These are phyloP conservation scores for Mythimna albipuncta DNA, from an alignment of 2,888 invertebrate species.

Conservation along the genomic window DNA sequence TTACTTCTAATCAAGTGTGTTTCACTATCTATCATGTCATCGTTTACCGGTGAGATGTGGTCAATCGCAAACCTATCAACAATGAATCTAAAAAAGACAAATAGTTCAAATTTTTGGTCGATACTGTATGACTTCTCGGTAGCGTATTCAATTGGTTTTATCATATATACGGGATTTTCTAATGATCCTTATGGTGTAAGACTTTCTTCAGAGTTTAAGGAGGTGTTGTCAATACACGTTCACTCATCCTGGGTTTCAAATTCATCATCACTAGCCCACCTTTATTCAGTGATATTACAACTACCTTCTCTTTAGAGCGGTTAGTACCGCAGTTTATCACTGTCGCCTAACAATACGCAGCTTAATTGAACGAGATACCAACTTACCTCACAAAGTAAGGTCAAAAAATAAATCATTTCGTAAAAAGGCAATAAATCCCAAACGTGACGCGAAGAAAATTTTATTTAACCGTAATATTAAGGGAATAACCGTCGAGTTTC, in stretches of 20 bases:
- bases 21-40: too few species aligned
- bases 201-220: background rate
- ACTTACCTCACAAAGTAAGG: conserved; percentile 54
- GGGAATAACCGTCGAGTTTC: conserved; percentile 42
- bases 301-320: conserved; percentile 14
- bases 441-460: conserved; percentile 56
- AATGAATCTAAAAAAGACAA: too few species aligned
- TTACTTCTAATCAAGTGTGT: too few species aligned
- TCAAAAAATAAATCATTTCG: conserved; percentile 55
- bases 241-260: background rate
- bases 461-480: conserved; percentile 60
- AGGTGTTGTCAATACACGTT: background rate
- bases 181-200: background rate
- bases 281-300: conserved; percentile 15
- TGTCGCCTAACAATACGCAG: conserved; percentile 51
- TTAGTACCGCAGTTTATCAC: conserved; percentile 43
- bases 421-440: conserved; percentile 49
- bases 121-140: too few species aligned
- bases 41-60: too few species aligned
- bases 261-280: conserved; percentile 21
- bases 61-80: too few species aligned
- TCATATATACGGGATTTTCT: too few species aligned
- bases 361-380: conserved; percentile 59
- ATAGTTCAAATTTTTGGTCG: too few species aligned
- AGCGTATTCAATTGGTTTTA: too few species aligned